Base-by-base conservation (phyloP, 37 sponge, comb jelly and placozoan genomes). In the Aphrocallistes beatrix region DNA sequence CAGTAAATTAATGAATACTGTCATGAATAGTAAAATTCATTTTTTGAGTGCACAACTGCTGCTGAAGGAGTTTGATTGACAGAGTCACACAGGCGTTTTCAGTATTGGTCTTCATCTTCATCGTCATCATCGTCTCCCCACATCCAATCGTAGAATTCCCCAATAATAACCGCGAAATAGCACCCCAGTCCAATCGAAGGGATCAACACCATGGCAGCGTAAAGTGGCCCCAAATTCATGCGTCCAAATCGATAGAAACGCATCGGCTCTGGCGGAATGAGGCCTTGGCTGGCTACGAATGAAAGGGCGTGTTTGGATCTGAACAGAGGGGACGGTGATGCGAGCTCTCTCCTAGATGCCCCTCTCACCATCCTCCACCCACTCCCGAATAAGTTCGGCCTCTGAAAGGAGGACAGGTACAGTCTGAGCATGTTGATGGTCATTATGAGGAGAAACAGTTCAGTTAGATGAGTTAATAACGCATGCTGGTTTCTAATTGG, bases 51-150 rank as follows among this genome's bases (percentile, higher is more conserved):
- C n/a, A n/a, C n/a, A n/a, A n/a, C n/a, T n/a, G n/a, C n/a, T n/a
- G n/a, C n/a, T n/a, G n/a, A n/a, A n/a, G n/a, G n/a, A n/a, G n/a
- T n/a, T n/a, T n/a, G n/a, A n/a, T n/a, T n/a, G n/a, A n/a, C n/a
- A n/a, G n/a, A n/a, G n/a, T n/a, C n/a, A n/a, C n/a, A n/a, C n/a
- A n/a, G n/a, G n/a, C n/a, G 49, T 47, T 47, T 13, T 47, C 17
- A 47, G 17, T 47, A 13, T 21, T 47, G 17, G n/a, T 60, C 21
- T 13, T 28, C 75, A 60, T 60, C 75, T 13, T 60, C 75, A 60
- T 60, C 75, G 34, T 60, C 75, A 13, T 60, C 75, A 6, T 60
- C 75, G 34, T 60, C 75, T 60, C 75, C 75, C 75, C 75, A 60
- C 75, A 60, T 60, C 75, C 75, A 60, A 13, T 60, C 75, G 34